Evolutionary conservation across 2,797 vertebrate species (phyloP), one percentile per base, ranked within the genome.

Genomic region (Phrynocephalus vlangalii): DNA sequence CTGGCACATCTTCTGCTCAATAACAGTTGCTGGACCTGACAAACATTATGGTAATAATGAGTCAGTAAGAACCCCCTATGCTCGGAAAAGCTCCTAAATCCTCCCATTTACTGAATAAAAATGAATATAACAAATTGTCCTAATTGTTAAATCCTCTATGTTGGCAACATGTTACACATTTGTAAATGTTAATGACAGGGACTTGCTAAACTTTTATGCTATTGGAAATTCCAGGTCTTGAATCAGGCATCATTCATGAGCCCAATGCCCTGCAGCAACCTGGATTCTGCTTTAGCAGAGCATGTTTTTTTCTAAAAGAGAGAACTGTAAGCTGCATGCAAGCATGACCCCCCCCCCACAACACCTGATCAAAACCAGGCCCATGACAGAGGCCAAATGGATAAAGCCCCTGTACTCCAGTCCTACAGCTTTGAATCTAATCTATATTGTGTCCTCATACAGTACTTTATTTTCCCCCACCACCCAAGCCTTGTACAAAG

Each of bases 1-100:
- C 85, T 26, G 48, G 91, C 80, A 83, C 0, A 0, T 66, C 66
- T n/a, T 56, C 44, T 75, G 89, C 77, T 28, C 89, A 84, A 77
- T 33, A 77, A 38, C 0, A 2, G 84, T 56, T 52, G 81, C 28
- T 52, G 86, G 88, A 76, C 77, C 26, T 82, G 80, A 81, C 83
- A 86, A 52, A 86, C 11, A 9, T 91, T 63, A 67, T 90, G 92
- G 63, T 89, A 86, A 90, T 78, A 91, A 88, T 90, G 89, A 93
- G 83, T n/a, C n/a, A n/a, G n/a, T n/a, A n/a, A n/a, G n/a, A n/a
- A n/a, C n/a, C n/a, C n/a, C n/a, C 83, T 38, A 77, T 38, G 63
- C 30, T n/a, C 48, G 71, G 48, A 88, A 18, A 88, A 91, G 87
- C 79, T 16, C 0, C 48, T n/a, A 70, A 0, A 18, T 91, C 67